Evolutionary conservation across 2,888 invertebrate species (phyloP).

Genomic region (Andrena praecox): DNA sequence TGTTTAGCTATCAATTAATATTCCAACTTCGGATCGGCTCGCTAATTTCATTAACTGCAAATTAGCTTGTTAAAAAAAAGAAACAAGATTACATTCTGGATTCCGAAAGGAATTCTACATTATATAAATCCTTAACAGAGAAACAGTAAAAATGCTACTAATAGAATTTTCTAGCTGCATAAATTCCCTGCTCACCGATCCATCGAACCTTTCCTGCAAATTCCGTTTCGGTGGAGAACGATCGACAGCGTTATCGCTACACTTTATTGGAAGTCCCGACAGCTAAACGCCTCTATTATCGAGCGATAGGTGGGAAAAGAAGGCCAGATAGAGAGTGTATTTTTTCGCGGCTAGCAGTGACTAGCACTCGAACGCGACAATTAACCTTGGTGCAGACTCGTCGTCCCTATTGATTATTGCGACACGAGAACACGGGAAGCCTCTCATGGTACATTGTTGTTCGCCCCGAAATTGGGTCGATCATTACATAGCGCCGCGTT

Average conservation of each 20-base stretch:
- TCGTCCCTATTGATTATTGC: slow-evolving; percentile 51
- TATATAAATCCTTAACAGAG: no score
- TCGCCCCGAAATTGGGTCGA: slow-evolving; percentile 40
- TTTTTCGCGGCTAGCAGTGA: slow-evolving; percentile 32
- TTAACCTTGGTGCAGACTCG: slow-evolving; percentile 55
- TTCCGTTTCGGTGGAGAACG: not conserved
- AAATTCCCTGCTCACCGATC: not conserved
- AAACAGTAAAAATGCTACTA: not conserved
- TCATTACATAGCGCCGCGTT: slow-evolving; percentile 46
- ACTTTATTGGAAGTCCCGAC: not conserved
- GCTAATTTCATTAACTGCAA: not conserved
- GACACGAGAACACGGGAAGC: slow-evolving; percentile 43
- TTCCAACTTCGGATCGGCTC: not conserved
- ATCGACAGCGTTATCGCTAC: not conserved
- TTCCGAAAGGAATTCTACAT: no score
- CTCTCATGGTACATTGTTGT: slow-evolving; percentile 47
- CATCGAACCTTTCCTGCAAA: not conserved
- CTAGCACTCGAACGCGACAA: slow-evolving; percentile 33
- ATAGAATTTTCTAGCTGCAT: not conserved
- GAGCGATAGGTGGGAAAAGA: not conserved
- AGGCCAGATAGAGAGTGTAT: not conserved
- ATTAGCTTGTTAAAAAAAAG: not conserved
- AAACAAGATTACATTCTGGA: no score
- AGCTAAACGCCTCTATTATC: not conserved
- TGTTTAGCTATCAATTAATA: not conserved